Percentiles rank a stretch among this genome's conserved stretches.
Conservation (phyloP, 2,797 vertebrate genomes). For the Ciconia nigra region DNA sequence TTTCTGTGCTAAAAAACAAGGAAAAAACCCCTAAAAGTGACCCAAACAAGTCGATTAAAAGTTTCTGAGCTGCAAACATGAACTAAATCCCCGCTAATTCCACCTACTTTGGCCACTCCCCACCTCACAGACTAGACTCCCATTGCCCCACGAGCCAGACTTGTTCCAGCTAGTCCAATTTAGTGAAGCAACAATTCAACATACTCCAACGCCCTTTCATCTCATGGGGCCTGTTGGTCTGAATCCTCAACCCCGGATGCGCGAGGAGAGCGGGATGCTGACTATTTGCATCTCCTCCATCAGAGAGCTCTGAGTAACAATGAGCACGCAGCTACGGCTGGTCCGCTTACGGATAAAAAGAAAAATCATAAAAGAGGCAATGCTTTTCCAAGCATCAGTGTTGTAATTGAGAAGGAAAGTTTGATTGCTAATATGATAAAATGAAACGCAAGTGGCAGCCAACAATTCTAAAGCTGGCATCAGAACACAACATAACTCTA, state of each 20-base stretch:
- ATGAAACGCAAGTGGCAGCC: not conserved
- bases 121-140: not conserved
- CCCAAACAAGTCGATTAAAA: not conserved
- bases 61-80: not conserved
- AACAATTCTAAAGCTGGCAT: not conserved
- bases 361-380: not conserved
- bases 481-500: not conserved
- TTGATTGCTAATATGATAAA: not conserved
- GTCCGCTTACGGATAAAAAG: fast-evolving
- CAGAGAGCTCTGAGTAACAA: not conserved
- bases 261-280: not conserved
- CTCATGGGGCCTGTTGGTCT: not conserved
- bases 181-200: slow-evolving; percentile 24
- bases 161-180: not conserved
- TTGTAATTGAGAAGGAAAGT: not conserved
- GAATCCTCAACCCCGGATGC: not conserved
- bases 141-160: fast-evolving
- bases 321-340: fast-evolving
- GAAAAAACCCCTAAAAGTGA: not conserved
- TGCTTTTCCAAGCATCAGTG: not conserved
- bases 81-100: not conserved
- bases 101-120: not conserved
- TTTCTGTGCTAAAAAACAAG: not conserved
- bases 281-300: not conserved
- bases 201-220: slow-evolving; percentile 42